Percentiles rank a stretch among this genome's conserved stretches.
Evolutionary conservation across 2,113 vertebrate species (phyloP).

Genomic region (Gasterosteus nipponicus): DNA sequence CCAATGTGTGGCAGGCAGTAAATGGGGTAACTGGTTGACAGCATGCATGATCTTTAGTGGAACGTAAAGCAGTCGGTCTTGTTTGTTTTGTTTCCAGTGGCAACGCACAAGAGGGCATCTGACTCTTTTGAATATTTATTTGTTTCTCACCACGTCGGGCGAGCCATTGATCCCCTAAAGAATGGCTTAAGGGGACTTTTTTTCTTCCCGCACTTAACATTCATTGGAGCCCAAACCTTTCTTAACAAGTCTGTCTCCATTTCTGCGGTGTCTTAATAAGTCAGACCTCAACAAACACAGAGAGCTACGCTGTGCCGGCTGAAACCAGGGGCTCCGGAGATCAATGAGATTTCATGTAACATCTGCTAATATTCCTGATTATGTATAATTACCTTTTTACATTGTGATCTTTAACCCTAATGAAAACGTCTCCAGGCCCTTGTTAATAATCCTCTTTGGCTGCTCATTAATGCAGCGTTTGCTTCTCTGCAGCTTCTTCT

Average conservation of each 20-base stretch:
- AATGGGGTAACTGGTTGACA: constrained; percentile 7
- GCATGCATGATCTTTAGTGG: constrained; percentile 5
- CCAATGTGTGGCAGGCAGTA: neutral
- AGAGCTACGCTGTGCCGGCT: constrained; percentile 5
- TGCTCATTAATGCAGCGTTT: constrained; percentile 46
- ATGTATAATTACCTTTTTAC: constrained; percentile 40
- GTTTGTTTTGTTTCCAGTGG: neutral
- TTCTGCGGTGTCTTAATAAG: constrained; percentile 29
- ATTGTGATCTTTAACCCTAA: constrained; percentile 41
- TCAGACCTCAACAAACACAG: constrained; percentile 17
- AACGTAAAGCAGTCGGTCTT: constrained; percentile 3
- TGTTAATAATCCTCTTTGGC: constrained; percentile 25
- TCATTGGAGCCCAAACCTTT: constrained; percentile 27
- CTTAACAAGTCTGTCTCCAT: constrained; percentile 30
- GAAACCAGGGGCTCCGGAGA: constrained; percentile 26
- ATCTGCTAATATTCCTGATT: constrained; percentile 23
- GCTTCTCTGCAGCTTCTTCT: constrained; percentile 31
- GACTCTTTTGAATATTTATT: constrained; percentile 1
- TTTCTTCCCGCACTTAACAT: constrained; percentile 37
- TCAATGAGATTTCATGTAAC: neutral
- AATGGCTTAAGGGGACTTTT: constrained; percentile 17
- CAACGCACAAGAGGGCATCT: neutral
- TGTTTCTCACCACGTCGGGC: constrained; percentile 32
- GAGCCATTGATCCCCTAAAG: constrained; percentile 23
- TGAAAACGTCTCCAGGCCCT: constrained; percentile 15